Percentiles rank a stretch among this genome's conserved stretches.
phyloP scores from a whole-genome alignment of 2,888 invertebrate genomes.

The Plagiodera versicolora region DNA sequence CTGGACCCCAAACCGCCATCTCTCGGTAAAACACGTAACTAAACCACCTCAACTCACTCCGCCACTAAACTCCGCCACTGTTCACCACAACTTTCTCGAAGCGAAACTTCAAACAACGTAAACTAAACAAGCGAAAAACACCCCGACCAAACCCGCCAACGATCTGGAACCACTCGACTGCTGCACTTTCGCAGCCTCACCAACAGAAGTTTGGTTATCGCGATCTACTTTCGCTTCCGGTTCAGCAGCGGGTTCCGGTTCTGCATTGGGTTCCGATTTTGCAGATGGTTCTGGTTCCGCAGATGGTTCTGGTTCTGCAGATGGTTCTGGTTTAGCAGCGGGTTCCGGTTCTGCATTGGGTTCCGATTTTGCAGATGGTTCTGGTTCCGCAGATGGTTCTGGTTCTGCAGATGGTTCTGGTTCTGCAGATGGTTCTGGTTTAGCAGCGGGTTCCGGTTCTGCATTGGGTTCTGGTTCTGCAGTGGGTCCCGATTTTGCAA shows the following conservation, averaged over 20 bases:
- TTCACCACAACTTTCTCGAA: too few species aligned
- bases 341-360: conserved; percentile 21
- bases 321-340: conserved; percentile 20
- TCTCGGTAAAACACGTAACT: too few species aligned
- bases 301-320: conserved; percentile 1
- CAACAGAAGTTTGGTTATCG: background rate
- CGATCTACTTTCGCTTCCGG: conserved; percentile 11
- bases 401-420: conserved; percentile 2
- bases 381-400: conserved; percentile 5
- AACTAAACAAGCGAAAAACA: conserved; percentile 18
- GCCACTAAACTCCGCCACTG: too few species aligned
- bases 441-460: conserved; percentile 19
- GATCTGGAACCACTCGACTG: conserved; percentile 4
- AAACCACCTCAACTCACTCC: too few species aligned
- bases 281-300: conserved; percentile 23
- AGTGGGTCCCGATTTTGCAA: conserved; percentile 9
- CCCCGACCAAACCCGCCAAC: conserved; percentile 9
- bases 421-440: conserved; percentile 16
- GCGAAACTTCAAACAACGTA: conserved; percentile 22
- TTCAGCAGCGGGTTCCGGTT: too few species aligned
- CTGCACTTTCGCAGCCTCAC: conserved; percentile 6
- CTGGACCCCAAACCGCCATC: too few species aligned
- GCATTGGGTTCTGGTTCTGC: conserved; percentile 23
- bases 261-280: conserved; percentile 14
- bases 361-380: background rate